Percentiles rank a stretch among this genome's conserved stretches.
These are phyloP conservation scores for Campylorhamphus procurvoides DNA, from an alignment of 2,113 vertebrate species.

Conservation along the genomic window DNA sequence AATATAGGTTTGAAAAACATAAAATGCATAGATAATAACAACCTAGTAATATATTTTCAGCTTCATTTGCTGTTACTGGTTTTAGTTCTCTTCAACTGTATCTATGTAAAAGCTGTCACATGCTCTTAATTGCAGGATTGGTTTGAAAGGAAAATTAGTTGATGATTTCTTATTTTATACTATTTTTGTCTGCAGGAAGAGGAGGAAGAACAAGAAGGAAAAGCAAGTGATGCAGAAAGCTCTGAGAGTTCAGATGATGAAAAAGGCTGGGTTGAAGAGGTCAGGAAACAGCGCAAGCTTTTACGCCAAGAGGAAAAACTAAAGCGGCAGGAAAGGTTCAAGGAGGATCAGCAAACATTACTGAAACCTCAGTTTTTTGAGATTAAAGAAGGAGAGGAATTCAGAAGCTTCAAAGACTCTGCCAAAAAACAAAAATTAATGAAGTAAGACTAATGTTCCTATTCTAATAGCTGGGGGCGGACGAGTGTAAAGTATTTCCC, in stretches of 20 bases:
- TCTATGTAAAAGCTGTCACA: background rate
- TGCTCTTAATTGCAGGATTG: background rate
- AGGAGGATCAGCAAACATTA: conserved; percentile 84
- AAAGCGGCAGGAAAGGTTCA: conserved; percentile 78
- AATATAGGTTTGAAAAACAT: background rate
- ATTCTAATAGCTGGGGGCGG: background rate
- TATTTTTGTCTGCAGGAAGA: conserved; percentile 80
- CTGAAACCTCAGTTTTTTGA: conserved; percentile 95
- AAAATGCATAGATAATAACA: background rate
- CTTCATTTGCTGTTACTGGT: background rate
- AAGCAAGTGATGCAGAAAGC: conserved; percentile 91
- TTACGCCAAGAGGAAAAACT: conserved; percentile 84
- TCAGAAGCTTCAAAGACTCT: conserved; percentile 91
- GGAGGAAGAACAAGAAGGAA: conserved; percentile 91
- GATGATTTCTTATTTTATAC: conserved; percentile 14
- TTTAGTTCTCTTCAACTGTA: background rate
- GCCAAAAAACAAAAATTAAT: conserved; percentile 88
- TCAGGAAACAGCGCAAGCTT: conserved; percentile 91
- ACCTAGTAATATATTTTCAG: background rate
- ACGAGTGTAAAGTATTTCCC: background rate
- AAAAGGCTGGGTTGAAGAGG: conserved; percentile 96
- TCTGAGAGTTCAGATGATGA: conserved; percentile 95
- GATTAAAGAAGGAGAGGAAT: conserved; percentile 95
- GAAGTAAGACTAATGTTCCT: conserved; percentile 82
- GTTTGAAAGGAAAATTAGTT: background rate